Evolutionary conservation across 2,888 invertebrate species (phyloP).

Genomic region (Xylota sylvarum): DNA sequence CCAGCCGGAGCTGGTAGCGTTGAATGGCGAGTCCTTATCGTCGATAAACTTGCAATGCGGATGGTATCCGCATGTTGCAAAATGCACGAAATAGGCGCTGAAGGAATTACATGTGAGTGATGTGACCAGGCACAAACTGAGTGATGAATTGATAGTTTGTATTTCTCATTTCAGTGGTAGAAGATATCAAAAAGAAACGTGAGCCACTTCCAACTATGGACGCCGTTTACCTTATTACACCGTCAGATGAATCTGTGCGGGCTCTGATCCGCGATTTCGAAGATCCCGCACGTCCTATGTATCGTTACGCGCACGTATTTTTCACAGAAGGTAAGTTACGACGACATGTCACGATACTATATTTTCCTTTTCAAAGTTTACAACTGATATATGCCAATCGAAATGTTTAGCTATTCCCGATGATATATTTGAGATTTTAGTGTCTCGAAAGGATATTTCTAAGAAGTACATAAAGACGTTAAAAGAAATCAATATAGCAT

Average conservation of each 20-base stretch:
- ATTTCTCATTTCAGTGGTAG: slow-evolving; percentile 91
- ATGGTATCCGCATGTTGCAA: slow-evolving; percentile 99
- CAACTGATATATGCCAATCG: slow-evolving; percentile 79
- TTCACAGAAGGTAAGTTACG: slow-evolving; percentile 96
- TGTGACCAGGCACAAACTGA: neutral
- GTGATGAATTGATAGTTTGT: neutral
- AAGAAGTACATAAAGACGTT: slow-evolving; percentile 93
- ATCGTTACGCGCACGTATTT: slow-evolving; percentile 98
- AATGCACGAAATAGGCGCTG: slow-evolving; percentile 99
- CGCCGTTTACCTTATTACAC: slow-evolving; percentile 98
- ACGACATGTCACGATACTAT: slow-evolving; percentile 9
- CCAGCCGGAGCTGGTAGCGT: slow-evolving; percentile 87
- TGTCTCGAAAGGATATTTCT: slow-evolving; percentile 89
- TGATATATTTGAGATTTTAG: slow-evolving; percentile 93
- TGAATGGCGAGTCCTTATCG: slow-evolving; percentile 98
- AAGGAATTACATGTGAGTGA: slow-evolving; percentile 95
- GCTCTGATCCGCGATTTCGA: slow-evolving; percentile 96
- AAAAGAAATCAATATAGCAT: slow-evolving; percentile 98
- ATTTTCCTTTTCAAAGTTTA: slow-evolving; percentile 19
- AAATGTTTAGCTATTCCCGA: slow-evolving; percentile 91
- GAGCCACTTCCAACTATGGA: slow-evolving; percentile 99
- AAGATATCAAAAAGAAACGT: slow-evolving; percentile 98
- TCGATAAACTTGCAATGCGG: slow-evolving; percentile 98
- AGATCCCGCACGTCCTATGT: slow-evolving; percentile 94
- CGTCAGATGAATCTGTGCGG: slow-evolving; percentile 96